Conservation (phyloP, 2,797 vertebrate genomes). For the Novumbra hubbsi region DNA sequence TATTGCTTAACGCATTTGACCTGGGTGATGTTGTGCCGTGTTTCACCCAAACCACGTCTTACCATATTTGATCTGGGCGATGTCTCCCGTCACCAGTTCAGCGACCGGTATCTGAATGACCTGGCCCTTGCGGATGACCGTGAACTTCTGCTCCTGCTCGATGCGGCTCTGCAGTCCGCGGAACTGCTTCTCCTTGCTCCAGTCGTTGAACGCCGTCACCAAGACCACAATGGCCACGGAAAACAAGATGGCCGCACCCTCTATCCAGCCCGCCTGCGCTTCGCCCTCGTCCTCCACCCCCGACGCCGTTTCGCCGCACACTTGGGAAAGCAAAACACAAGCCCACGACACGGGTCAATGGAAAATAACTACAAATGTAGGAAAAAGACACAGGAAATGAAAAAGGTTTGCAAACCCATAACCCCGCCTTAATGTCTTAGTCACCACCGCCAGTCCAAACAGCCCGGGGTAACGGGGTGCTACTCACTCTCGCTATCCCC, state of each 20-base stretch:
- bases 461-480: background rate
- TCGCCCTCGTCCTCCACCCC: constrained; percentile 87
- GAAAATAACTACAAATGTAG: no score
- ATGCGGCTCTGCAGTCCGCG: constrained; percentile 95
- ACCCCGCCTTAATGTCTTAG: background rate
- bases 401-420: background rate
- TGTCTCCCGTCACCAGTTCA: constrained; percentile 94
- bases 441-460: background rate
- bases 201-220: constrained; percentile 97
- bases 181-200: constrained; percentile 99
- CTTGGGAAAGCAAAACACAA: constrained; percentile 54
- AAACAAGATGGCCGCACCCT: constrained; percentile 93
- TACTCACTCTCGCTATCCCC: constrained; percentile 82
- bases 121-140: constrained; percentile 93
- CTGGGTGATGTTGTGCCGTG: background rate
- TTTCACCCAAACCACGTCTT: constrained; percentile 34
- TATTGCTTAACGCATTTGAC: background rate
- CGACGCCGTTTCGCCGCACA: constrained; percentile 74
- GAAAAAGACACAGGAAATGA: background rate
- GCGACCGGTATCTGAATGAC: constrained; percentile 96
- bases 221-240: constrained; percentile 95
- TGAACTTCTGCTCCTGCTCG: constrained; percentile 96
- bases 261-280: constrained; percentile 93
- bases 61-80: constrained; percentile 98
- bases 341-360: background rate